Percentiles rank a stretch among this genome's conserved stretches.
These are phyloP conservation scores for Hoplostethus mediterraneus DNA, from an alignment of 2,797 vertebrate species.

Conservation along the genomic window DNA sequence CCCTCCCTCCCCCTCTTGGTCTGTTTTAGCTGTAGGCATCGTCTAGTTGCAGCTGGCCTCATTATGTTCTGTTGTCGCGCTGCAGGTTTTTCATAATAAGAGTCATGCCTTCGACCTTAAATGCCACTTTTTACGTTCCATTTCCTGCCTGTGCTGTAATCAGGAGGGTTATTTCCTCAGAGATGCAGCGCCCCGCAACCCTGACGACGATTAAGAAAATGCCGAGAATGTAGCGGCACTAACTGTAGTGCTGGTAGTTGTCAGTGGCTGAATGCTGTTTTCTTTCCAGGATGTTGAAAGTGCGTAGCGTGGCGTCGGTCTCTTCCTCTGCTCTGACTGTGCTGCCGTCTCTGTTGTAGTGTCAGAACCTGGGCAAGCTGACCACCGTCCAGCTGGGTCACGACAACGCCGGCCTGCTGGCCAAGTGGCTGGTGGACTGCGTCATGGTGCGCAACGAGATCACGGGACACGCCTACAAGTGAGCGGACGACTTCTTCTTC, in stretches of 20 bases:
- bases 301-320: too few species aligned
- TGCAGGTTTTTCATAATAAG: background rate
- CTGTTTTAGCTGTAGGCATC: background rate
- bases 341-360: slow-evolving; percentile 77
- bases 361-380: slow-evolving; percentile 95
- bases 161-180: too few species aligned
- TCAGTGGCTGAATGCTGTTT: background rate
- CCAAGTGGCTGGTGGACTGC: slow-evolving; percentile 97
- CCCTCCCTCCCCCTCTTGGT: slow-evolving; percentile 3
- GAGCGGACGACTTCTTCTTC: slow-evolving; percentile 27
- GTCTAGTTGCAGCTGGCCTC: background rate
- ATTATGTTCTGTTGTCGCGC: background rate
- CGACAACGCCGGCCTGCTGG: slow-evolving; percentile 94
- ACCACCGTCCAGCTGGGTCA: slow-evolving; percentile 95
- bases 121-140: too few species aligned
- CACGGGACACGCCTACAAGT: slow-evolving; percentile 95
- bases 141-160: too few species aligned
- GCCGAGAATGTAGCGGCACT: too few species aligned
- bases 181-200: too few species aligned
- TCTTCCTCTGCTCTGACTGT: slow-evolving; percentile 13
- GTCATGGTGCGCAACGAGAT: slow-evolving; percentile 97
- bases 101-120: background rate
- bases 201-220: too few species aligned
- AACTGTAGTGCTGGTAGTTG: background rate
- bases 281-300: background rate